These are phyloP conservation scores for Syrrhaptes paradoxus DNA, from an alignment of 2,113 vertebrate genomes.

Conservation along the genomic window DNA sequence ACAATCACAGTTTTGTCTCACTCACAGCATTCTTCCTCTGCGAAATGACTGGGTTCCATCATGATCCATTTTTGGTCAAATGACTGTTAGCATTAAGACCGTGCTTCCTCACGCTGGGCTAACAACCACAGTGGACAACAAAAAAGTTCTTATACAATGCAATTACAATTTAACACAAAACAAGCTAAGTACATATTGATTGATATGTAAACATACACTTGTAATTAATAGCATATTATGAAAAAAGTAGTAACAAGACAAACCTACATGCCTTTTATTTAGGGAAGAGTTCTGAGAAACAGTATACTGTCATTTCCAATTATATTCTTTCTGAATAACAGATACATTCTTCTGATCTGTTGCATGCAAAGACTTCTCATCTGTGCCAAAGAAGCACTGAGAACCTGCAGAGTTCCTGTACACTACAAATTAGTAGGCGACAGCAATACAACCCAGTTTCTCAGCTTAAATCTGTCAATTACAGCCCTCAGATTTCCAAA, in stretches of 20 bases:
- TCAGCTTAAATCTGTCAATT: not conserved
- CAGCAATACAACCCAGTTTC: not conserved
- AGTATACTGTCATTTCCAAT: not conserved
- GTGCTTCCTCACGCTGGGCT: not conserved
- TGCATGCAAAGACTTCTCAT: not conserved
- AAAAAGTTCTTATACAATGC: not conserved
- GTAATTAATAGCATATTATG: not conserved
- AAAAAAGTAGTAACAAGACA: not conserved
- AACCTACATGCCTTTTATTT: not conserved
- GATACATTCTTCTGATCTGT: not conserved
- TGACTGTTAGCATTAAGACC: not conserved
- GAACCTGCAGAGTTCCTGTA: not conserved
- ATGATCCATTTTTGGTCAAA: not conserved
- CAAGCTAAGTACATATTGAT: not conserved
- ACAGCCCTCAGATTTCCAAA: not conserved
- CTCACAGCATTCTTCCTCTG: not conserved
- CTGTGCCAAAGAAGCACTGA: not conserved
- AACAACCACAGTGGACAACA: not conserved
- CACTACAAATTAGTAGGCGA: not conserved
- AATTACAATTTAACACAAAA: not conserved
- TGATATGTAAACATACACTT: not conserved
- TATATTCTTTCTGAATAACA: not conserved
- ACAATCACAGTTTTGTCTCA: not conserved
- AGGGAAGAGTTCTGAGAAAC: not conserved
- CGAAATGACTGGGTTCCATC: not conserved